Percentiles rank a stretch among this genome's conserved stretches.
phyloP scores from a whole-genome alignment of 1,140 invertebrate species.

The Saccostrea cuccullata region DNA sequence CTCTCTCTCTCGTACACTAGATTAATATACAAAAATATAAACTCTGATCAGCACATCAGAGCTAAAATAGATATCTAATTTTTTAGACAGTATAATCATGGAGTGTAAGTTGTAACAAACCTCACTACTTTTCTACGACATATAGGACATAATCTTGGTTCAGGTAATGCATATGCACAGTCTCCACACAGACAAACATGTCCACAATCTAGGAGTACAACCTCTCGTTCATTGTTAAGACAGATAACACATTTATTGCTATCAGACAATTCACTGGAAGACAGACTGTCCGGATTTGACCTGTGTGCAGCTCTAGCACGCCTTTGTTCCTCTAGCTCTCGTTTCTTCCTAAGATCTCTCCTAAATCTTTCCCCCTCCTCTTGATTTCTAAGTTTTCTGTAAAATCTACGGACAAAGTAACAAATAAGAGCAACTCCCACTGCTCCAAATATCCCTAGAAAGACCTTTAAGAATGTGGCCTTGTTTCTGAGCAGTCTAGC shows the following conservation, averaged over 20 bases:
- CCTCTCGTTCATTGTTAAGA: conserved; percentile 74
- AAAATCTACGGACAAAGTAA: conserved; percentile 65
- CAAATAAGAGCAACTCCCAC: conserved; percentile 64
- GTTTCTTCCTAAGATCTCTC: conserved; percentile 53
- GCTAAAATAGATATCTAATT: too few relatives aligned
- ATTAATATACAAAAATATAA: too few relatives aligned
- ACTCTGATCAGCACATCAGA: too few relatives aligned
- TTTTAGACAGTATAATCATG: conserved; percentile 54
- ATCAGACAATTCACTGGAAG: conserved; percentile 41
- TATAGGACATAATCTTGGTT: conserved; percentile 76
- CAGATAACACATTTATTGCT: conserved; percentile 76
- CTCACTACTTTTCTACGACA: conserved; percentile 72
- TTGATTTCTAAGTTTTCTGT: conserved; percentile 53
- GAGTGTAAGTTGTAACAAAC: conserved; percentile 70
- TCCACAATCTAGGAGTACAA: conserved; percentile 77
- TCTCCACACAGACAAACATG: conserved; percentile 78
- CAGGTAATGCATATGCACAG: conserved; percentile 73
- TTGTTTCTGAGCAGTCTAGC: conserved; percentile 67
- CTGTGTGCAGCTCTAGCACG: conserved; percentile 31
- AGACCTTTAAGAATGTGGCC: conserved; percentile 67
- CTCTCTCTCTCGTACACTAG: too few relatives aligned
- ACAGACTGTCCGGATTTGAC: conserved; percentile 12
- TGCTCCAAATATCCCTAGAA: conserved; percentile 64
- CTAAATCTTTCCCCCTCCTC: conserved; percentile 50
- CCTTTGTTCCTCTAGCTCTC: conserved; percentile 33